Evolutionary conservation across 2,888 invertebrate species (phyloP), one percentile per base, ranked within the genome.

Genomic region (Drosophila koepferae): DNA sequence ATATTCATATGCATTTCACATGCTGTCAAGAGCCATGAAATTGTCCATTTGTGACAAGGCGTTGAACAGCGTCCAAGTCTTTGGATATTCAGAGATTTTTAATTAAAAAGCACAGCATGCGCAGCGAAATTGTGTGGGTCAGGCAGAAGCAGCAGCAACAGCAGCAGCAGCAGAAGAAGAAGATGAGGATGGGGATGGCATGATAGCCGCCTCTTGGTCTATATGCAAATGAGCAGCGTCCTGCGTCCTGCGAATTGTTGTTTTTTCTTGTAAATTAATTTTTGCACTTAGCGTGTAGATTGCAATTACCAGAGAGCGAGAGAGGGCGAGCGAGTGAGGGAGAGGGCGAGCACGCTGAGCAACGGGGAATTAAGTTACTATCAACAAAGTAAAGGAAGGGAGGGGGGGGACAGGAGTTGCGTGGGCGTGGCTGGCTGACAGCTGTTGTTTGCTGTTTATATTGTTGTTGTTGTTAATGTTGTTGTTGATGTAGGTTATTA

Each of bases 201-300:
- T 49, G 40, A 12, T 8, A 12, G 48, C 6, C 14, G 38, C 54
- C 55, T 38, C 18, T 20, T 48, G n/a, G 18, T 18, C 34, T 48
- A n/a, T 56, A 68, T 77, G 81, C 49, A 77, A 68, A 78, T 77
- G 65, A 77, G 59, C 54, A 56, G 46, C 40, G 58, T 58, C 46
- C 51, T 70, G 56, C 40, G 58, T 58, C 46, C 51, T 70, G 56
- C 44, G n/a, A 62, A 44, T 41, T 16, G 18, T 70, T 66, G 49
- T 28, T 54, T 55, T 65, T 68, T 54, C 61, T 82, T 74, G 67
- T 62, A 70, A 89, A 88, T 89, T 88, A 86, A 80, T 81, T 88
- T 87, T 74, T 82, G 81, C 86, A 90, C 88, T 88, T 86, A 77
- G 76, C 81, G 75, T 76, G 74, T 81, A 85, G 74, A 81, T 81